phyloP scores from a whole-genome alignment of 1,140 invertebrate genomes.

The Danaus plexippus region DNA sequence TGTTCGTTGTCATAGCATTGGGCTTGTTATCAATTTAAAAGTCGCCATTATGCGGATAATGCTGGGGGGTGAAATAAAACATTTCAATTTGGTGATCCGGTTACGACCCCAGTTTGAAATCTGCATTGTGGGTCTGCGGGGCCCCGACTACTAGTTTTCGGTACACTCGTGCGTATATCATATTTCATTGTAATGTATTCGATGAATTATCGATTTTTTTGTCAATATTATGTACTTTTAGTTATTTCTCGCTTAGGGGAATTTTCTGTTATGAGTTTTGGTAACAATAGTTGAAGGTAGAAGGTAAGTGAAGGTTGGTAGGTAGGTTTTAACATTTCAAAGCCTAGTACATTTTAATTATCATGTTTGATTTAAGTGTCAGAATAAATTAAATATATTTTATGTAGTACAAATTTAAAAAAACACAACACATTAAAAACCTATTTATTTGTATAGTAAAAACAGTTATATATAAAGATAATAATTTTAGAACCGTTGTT shows the following conservation, averaged over 20 bases:
- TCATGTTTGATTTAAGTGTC: no score
- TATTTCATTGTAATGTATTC: slow-evolving; percentile 8
- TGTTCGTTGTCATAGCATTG: slow-evolving; percentile 36
- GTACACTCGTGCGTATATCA: slow-evolving; percentile 37
- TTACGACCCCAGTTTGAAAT: slow-evolving; percentile 56
- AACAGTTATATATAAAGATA: slow-evolving; percentile 7
- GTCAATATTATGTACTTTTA: no score
- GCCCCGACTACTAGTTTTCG: slow-evolving; percentile 58
- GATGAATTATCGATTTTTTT: no score
- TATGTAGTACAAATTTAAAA: slow-evolving; percentile 1
- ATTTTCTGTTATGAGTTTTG: no score
- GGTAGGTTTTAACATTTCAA: no score
- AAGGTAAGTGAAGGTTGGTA: no score
- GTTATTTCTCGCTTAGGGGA: no score
- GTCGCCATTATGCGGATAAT: slow-evolving; percentile 61
- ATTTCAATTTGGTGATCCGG: slow-evolving; percentile 71
- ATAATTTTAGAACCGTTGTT: slow-evolving; percentile 20
- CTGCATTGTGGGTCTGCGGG: slow-evolving; percentile 62
- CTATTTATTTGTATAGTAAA: not conserved
- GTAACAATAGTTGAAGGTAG: no score
- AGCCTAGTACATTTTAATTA: no score
- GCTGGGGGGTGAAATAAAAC: slow-evolving; percentile 63
- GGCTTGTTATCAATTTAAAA: slow-evolving; percentile 68
- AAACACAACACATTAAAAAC: not conserved
- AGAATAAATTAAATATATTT: no score